A percentile compares a stretch with the other conserved stretches of the same genome.
These are phyloP conservation scores for Lagorchestes hirsutus DNA, from an alignment of 2,797 vertebrate genomes.

Conservation along the genomic window DNA sequence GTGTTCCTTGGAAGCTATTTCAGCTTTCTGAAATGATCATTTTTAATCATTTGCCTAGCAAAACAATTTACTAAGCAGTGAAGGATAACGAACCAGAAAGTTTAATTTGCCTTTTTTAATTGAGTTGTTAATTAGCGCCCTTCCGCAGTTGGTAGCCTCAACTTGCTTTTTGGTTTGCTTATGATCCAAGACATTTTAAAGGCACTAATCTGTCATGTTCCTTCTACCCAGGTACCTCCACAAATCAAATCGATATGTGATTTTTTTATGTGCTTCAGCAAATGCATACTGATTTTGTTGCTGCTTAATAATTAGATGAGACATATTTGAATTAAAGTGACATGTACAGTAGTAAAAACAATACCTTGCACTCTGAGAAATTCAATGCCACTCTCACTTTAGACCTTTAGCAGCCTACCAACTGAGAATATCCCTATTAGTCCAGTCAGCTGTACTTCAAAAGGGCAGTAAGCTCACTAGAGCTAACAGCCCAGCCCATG, in stretches of 20 bases:
- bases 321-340: constrained; percentile 55
- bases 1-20: constrained; percentile 78
- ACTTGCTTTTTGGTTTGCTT: constrained; percentile 83
- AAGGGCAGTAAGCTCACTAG: not conserved
- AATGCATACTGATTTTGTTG: constrained; percentile 86
- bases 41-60: constrained; percentile 86
- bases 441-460: not conserved
- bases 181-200: constrained; percentile 82
- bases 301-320: constrained; percentile 83
- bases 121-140: constrained; percentile 90
- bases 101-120: constrained; percentile 91
- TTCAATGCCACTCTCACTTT: not conserved
- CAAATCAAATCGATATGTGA: constrained; percentile 87
- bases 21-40: constrained; percentile 81
- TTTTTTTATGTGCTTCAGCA: constrained; percentile 85
- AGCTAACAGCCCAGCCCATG: not conserved
- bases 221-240: constrained; percentile 82
- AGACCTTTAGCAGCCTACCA: not conserved
- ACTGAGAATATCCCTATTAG: not conserved
- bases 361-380: not conserved
- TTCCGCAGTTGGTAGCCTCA: constrained; percentile 83
- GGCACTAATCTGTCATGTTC: constrained; percentile 84
- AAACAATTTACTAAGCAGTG: constrained; percentile 88
- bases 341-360: not conserved
- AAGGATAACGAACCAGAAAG: constrained; percentile 87